These are phyloP conservation scores for Augochlorella aurata DNA, from an alignment of 2,888 invertebrate species.

Conservation along the genomic window DNA sequence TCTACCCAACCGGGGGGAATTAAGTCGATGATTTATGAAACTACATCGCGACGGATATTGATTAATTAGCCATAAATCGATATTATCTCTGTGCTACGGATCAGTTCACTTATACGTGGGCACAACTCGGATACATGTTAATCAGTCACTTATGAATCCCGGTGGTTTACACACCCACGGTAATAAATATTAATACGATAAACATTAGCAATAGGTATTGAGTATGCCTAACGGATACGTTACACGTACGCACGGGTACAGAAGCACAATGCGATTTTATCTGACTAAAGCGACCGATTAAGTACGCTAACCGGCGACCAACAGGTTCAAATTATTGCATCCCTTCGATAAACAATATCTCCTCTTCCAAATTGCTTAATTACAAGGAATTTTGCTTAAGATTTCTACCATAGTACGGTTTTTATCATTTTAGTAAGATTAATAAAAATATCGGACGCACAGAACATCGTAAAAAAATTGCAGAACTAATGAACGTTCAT, in stretches of 20 bases:
- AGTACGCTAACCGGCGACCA: neutral
- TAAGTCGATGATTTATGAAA: conserved; percentile 49
- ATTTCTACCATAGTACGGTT: neutral
- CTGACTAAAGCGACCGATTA: neutral
- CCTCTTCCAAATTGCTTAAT: neutral
- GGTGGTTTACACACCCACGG: conserved; percentile 52
- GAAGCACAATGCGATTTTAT: conserved; percentile 32
- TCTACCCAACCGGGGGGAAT: conserved; percentile 17
- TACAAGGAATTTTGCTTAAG: neutral
- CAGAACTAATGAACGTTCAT: neutral
- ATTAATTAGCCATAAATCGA: conserved; percentile 39
- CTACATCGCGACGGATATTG: conserved; percentile 27
- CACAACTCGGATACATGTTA: conserved; percentile 28
- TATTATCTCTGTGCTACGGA: conserved; percentile 35
- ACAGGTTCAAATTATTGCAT: neutral
- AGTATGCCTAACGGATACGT: conserved; percentile 37
- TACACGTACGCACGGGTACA: conserved; percentile 4
- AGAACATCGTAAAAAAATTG: neutral
- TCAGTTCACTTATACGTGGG: conserved; percentile 5
- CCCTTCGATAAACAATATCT: neutral
- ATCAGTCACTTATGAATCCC: conserved; percentile 51
- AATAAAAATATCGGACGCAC: neutral
- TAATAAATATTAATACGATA: conserved; percentile 61
- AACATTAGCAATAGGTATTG: conserved; percentile 24
- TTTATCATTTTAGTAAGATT: neutral